phyloP scores from a whole-genome alignment of 1,140 invertebrate species.

The Panagrolaimus sp. region DNA sequence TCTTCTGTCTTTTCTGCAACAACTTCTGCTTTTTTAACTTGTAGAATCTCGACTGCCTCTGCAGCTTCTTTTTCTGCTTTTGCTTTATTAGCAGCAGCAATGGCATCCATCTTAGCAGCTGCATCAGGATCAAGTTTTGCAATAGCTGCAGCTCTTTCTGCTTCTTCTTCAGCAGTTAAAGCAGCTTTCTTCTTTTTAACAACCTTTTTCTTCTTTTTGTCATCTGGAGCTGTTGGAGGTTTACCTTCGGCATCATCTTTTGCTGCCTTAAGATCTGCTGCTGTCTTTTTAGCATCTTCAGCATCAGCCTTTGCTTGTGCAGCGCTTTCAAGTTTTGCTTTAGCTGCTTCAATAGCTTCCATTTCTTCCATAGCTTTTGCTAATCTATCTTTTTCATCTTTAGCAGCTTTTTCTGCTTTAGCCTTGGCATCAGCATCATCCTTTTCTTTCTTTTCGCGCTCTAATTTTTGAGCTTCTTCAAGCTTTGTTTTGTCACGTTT shows the following conservation, averaged over 20 bases:
- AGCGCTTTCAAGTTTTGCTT: background rate
- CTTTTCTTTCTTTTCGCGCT: constrained; percentile 6
- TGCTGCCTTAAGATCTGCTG: background rate
- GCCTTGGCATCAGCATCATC: constrained; percentile 11
- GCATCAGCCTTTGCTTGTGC: constrained; percentile 1
- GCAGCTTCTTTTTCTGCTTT: constrained; percentile 9
- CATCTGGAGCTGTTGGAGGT: background rate
- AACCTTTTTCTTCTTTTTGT: background rate
- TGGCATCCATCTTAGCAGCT: constrained; percentile 8
- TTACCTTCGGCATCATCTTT: background rate
- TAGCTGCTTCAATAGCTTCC: background rate
- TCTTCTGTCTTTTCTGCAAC: background rate
- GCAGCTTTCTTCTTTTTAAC: constrained; percentile 7
- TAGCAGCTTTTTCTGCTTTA: background rate
- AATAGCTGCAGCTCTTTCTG: background rate
- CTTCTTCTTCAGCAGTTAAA: constrained; percentile 1
- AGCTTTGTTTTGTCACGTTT: constrained; percentile 4
- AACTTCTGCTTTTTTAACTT: constrained; percentile 21
- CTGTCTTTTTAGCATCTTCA: background rate
- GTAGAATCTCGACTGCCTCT: constrained; percentile 20
- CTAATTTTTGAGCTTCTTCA: background rate
- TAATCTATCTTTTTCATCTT: background rate
- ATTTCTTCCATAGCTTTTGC: background rate
- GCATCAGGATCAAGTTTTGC: constrained; percentile 20
- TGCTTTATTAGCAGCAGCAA: background rate